phyloP scores from a whole-genome alignment of 2,797 vertebrate species.

The Pseudotriccus pelzelni region DNA sequence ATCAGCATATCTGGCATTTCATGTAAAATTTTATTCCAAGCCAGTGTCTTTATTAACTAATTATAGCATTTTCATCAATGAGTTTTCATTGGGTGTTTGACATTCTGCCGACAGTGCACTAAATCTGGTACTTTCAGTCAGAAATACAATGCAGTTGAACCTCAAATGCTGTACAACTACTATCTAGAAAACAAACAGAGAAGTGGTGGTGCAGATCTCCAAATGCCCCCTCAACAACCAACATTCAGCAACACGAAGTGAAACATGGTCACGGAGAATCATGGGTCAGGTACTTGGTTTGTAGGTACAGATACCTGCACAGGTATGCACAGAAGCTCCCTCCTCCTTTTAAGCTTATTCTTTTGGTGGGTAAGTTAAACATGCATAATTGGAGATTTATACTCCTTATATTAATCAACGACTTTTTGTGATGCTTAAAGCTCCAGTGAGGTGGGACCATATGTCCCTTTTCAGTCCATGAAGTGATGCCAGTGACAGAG shows the following conservation, averaged over 20 bases:
- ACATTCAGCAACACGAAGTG: neutral
- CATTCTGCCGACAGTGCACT: neutral
- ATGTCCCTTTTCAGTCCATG: neutral
- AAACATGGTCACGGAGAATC: neutral
- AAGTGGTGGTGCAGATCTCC: neutral
- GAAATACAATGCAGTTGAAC: neutral
- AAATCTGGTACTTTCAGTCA: neutral
- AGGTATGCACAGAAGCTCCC: neutral
- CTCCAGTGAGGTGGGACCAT: neutral
- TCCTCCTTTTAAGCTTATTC: neutral
- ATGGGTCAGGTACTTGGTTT: neutral
- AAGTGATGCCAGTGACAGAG: neutral
- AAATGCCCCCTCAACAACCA: neutral
- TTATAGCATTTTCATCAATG: neutral
- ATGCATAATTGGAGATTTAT: neutral
- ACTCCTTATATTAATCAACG: neutral
- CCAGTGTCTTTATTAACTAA: neutral
- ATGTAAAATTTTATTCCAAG: neutral
- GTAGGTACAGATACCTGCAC: neutral
- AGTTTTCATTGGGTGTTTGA: neutral
- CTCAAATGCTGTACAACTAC: neutral
- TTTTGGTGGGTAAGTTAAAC: neutral
- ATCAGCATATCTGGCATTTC: neutral
- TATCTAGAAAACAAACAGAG: neutral
- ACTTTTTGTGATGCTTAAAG: neutral